A percentile compares a stretch with the other conserved stretches of the same genome.
phyloP scores from a whole-genome alignment of 1,140 invertebrate genomes.

The Cotesia typhae region DNA sequence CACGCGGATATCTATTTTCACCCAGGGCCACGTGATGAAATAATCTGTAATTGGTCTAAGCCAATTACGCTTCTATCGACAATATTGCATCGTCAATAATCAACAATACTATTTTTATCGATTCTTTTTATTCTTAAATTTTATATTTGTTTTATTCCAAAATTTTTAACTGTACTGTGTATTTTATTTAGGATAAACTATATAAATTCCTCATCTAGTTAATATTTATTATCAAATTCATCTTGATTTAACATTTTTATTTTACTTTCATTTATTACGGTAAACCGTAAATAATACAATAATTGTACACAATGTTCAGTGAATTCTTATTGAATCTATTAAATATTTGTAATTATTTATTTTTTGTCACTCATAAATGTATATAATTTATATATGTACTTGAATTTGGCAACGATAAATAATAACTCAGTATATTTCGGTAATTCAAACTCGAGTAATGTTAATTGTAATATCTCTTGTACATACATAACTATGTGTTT shows the following conservation, averaged over 20 bases:
- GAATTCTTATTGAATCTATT: constrained; percentile 17
- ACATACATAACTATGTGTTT: constrained; percentile 8
- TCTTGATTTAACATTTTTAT: constrained; percentile 34
- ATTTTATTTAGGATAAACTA: background rate
- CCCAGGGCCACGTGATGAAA: constrained; percentile 27
- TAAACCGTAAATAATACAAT: constrained; percentile 39
- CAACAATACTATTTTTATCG: constrained; percentile 36
- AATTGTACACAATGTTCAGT: constrained; percentile 33
- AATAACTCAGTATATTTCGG: background rate
- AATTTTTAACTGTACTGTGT: background rate
- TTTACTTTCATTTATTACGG: constrained; percentile 28
- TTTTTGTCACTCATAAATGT: background rate
- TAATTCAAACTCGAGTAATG: no score
- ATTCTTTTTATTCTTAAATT: constrained; percentile 21
- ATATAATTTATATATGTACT: constrained; percentile 2
- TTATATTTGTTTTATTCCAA: background rate
- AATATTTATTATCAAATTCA: background rate
- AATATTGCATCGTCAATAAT: constrained; percentile 38
- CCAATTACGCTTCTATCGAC: constrained; percentile 27
- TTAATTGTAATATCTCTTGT: background rate
- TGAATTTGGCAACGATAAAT: constrained; percentile 9
- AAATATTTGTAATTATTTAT: constrained; percentile 16
- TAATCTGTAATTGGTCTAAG: background rate
- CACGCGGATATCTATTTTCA: constrained; percentile 31
- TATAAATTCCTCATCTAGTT: no score